Conservation (phyloP, 2,797 vertebrate species). For the Sciaenops ocellatus region DNA sequence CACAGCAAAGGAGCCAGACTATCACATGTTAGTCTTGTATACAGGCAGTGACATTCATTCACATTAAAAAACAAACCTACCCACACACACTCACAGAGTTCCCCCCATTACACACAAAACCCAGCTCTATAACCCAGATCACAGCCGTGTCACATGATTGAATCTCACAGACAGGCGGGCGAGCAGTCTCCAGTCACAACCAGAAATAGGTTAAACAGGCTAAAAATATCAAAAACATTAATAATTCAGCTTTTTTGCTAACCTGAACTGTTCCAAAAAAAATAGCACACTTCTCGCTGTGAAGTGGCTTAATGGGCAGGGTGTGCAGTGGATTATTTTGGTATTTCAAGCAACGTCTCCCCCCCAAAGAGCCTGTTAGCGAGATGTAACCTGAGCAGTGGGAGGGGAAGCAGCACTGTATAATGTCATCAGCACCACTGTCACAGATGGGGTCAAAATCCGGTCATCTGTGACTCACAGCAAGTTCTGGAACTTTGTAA, state of each 20-base stretch:
- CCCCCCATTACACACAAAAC: conserved; percentile 46
- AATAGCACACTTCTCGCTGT: conserved; percentile 74
- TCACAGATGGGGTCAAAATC: conserved; percentile 52
- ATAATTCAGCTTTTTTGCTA: conserved; percentile 85
- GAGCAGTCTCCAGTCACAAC: conserved; percentile 83
- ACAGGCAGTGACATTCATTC: conserved; percentile 29
- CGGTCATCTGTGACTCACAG: conserved; percentile 44
- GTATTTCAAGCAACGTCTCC: conserved; percentile 50
- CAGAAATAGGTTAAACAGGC: conserved; percentile 87
- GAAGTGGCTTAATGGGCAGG: conserved; percentile 70
- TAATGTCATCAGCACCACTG: conserved; percentile 51
- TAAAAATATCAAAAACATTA: conserved; percentile 87
- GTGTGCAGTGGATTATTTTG: conserved; percentile 65
- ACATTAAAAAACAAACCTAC: conserved; percentile 43
- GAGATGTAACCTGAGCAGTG: conserved; percentile 35
- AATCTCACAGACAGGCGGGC: conserved; percentile 80
- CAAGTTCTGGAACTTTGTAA: conserved; percentile 30
- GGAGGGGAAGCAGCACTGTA: conserved; percentile 39
- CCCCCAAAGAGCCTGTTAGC: conserved; percentile 29
- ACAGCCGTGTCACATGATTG: conserved; percentile 79
- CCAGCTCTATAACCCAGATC: conserved; percentile 84
- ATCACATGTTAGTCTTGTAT: conserved; percentile 23
- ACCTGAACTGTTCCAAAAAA: conserved; percentile 79
- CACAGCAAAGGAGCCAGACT: conserved; percentile 28
- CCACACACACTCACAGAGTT: conserved; percentile 11